Conservation (phyloP, 2,797 vertebrate genomes). For the Anguilla megastoma region DNA sequence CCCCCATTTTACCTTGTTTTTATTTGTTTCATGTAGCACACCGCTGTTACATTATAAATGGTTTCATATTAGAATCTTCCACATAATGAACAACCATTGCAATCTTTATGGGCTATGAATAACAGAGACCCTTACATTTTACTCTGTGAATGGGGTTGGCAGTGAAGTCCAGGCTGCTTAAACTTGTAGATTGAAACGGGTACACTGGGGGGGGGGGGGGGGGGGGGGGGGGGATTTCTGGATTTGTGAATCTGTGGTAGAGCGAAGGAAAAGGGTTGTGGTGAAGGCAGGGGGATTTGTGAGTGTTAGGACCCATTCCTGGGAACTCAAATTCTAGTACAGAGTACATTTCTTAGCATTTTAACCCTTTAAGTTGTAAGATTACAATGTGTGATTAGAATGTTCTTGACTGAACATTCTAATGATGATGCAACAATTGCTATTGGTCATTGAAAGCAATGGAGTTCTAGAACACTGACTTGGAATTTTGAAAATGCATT, state of each 20-base stretch:
- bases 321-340: background rate
- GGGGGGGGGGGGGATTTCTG: background rate
- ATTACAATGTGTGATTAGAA: background rate
- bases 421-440: background rate
- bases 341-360: background rate
- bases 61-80: no score
- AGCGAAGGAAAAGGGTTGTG: background rate
- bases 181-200: no score
- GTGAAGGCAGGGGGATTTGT: background rate
- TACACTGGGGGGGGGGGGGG: background rate
- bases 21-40: no score
- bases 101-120: no score
- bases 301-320: background rate
- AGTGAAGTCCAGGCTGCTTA: background rate
- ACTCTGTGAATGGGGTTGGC: background rate
- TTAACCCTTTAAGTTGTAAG: background rate
- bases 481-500: no score
- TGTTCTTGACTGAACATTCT: no score
- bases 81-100: no score
- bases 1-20: no score
- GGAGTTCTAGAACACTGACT: no score
- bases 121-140: no score
- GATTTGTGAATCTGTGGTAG: background rate
- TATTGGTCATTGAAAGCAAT: background rate
- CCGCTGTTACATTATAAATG: no score